These are phyloP conservation scores for Prionailurus bengalensis DNA, from an alignment of 2,113 vertebrate species.

Conservation along the genomic window DNA sequence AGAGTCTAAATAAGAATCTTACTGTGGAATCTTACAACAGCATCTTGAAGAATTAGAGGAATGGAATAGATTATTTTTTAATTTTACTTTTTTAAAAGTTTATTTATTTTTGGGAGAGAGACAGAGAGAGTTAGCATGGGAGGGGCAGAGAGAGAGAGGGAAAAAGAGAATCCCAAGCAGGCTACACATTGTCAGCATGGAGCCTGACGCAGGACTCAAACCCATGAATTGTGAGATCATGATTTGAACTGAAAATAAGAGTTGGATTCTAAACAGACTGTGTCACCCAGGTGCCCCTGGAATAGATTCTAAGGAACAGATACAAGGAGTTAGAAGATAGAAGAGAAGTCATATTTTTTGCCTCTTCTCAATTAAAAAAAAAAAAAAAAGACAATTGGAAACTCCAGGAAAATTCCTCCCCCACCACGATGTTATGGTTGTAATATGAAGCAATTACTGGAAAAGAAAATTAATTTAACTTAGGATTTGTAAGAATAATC, in stretches of 20 bases:
- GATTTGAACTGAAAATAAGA: too few species aligned
- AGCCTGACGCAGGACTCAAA: too few species aligned
- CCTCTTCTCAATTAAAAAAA: background rate
- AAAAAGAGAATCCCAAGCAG: too few species aligned
- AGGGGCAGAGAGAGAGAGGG: too few species aligned
- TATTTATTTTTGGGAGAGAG: too few species aligned
- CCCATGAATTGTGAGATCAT: too few species aligned
- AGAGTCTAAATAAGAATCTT: slow-evolving; percentile 19
- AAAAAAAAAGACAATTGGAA: slow-evolving; percentile 5
- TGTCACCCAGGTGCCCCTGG: background rate
- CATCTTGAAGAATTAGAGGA: background rate
- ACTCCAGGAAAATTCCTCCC: background rate
- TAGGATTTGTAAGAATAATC: background rate
- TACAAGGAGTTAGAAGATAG: slow-evolving; percentile 7
- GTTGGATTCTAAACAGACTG: too few species aligned
- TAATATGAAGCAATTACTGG: slow-evolving; percentile 4
- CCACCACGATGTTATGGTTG: background rate
- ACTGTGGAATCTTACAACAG: background rate
- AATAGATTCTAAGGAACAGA: background rate
- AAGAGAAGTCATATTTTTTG: background rate
- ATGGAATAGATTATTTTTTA: background rate
- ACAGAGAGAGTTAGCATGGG: too few species aligned
- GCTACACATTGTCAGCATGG: too few species aligned
- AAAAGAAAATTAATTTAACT: slow-evolving; percentile 43
- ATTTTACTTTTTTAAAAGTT: too few species aligned